These are phyloP conservation scores for Eupithecia vulgata DNA, from an alignment of 2,888 invertebrate genomes.

Conservation along the genomic window DNA sequence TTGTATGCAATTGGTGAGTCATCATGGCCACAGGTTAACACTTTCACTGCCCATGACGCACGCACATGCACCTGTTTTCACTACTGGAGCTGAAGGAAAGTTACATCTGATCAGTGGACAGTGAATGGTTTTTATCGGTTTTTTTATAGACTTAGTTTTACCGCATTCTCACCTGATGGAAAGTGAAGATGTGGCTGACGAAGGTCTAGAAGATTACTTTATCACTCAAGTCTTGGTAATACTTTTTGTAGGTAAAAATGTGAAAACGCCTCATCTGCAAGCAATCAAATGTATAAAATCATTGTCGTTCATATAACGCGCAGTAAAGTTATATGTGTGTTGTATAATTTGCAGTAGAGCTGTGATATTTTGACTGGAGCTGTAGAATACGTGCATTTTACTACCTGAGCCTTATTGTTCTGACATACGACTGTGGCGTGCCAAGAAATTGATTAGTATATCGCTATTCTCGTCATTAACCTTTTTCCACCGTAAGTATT, in stretches of 20 bases:
- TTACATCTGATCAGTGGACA: too few relatives aligned
- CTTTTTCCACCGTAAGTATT: too few relatives aligned
- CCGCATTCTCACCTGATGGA: too few relatives aligned
- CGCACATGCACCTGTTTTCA: too few relatives aligned
- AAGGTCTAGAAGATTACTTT: too few relatives aligned
- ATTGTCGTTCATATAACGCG: slow-evolving; percentile 39
- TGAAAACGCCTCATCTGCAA: background rate
- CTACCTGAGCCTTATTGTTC: slow-evolving; percentile 23
- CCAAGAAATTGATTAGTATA: background rate
- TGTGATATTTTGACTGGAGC: slow-evolving; percentile 37
- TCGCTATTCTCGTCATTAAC: too few relatives aligned
- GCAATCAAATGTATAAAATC: slow-evolving; percentile 25
- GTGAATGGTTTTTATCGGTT: too few relatives aligned
- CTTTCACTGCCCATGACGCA: background rate
- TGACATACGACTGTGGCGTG: background rate
- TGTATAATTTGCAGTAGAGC: slow-evolving; percentile 45
- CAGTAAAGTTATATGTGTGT: slow-evolving; percentile 41
- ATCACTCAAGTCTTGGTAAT: too few relatives aligned
- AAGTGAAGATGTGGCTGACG: too few relatives aligned
- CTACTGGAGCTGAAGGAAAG: too few relatives aligned
- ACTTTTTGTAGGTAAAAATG: background rate
- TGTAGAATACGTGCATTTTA: slow-evolving; percentile 40
- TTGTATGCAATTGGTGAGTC: background rate
- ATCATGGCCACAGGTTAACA: background rate
- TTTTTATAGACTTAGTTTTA: too few relatives aligned